Evolutionary conservation across 37 sponge, comb jelly and placozoan genomes (phyloP).

Genomic region (Tethya wilhelma): DNA sequence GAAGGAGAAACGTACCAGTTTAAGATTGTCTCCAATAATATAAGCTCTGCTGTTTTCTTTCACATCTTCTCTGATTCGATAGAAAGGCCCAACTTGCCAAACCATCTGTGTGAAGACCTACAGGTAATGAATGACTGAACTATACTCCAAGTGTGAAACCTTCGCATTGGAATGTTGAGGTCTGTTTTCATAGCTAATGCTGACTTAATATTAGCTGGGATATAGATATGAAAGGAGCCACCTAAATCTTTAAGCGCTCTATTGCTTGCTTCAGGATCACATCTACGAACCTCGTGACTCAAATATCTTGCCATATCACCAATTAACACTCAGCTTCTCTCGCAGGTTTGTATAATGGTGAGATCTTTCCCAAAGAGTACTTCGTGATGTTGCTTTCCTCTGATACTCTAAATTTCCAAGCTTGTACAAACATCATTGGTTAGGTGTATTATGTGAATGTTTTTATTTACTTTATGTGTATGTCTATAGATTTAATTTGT

Average conservation of each 20-base stretch:
- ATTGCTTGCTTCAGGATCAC: too few species aligned
- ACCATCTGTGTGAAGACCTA: conserved; percentile 21
- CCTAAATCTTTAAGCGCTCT: neutral
- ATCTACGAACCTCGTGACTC: neutral
- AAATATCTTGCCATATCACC: neutral
- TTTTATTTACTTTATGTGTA: too few species aligned
- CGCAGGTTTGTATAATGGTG: neutral
- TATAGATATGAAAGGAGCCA: conserved; percentile 2
- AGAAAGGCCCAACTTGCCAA: conserved; percentile 5
- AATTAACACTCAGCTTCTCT: neutral
- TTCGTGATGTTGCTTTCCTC: neutral
- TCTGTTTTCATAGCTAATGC: conserved; percentile 45
- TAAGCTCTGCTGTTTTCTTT: neutral
- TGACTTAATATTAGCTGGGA: conserved; percentile 27
- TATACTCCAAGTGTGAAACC: neutral
- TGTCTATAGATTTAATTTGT: too few species aligned
- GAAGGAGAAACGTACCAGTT: conserved; percentile 10
- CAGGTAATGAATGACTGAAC: neutral
- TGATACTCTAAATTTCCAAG: neutral
- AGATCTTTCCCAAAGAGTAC: neutral
- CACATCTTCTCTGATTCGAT: conserved; percentile 38
- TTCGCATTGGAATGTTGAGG: conserved; percentile 13
- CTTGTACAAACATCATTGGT: conserved; percentile 14
- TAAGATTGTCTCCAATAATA: neutral
- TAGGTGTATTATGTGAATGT: too few species aligned